phyloP scores from a whole-genome alignment of 2,888 invertebrate genomes.

The Sericinus montela region DNA sequence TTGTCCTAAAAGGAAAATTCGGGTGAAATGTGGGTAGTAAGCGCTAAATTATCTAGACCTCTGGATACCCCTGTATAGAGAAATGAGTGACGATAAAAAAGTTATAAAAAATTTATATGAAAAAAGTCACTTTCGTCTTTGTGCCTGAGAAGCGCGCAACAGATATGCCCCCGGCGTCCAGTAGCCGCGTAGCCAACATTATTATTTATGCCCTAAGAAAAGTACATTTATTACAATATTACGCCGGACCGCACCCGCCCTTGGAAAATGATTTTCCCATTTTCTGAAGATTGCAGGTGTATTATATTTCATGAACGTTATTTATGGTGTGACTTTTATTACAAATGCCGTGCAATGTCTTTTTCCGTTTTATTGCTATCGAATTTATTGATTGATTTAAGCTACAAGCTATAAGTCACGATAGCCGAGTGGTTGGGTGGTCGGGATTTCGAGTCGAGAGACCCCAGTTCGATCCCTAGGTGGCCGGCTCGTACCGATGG shows the following conservation, averaged over 20 bases:
- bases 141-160: constrained; percentile 23
- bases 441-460: too few species aligned
- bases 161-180: constrained; percentile 34
- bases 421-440: too few species aligned
- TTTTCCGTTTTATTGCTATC: constrained; percentile 71
- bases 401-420: too few species aligned
- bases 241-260: constrained; percentile 76
- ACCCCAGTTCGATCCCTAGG: too few species aligned
- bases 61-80: too few species aligned
- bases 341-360: constrained; percentile 79
- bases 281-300: constrained; percentile 79
- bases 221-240: constrained; percentile 80
- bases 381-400: constrained; percentile 51
- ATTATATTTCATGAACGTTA: constrained; percentile 80
- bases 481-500: too few species aligned
- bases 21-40: too few species aligned
- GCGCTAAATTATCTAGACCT: too few species aligned
- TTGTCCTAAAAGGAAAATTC: too few species aligned
- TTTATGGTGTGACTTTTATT: constrained; percentile 78
- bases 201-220: constrained; percentile 75
- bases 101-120: too few species aligned
- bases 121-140: constrained; percentile 20
- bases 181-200: constrained; percentile 58
- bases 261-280: constrained; percentile 78
- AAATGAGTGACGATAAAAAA: too few species aligned